A percentile compares a stretch with the other conserved stretches of the same genome.
These are phyloP conservation scores for Cynodonichthys magdalenae DNA, from an alignment of 2,797 vertebrate genomes.

Conservation along the genomic window DNA sequence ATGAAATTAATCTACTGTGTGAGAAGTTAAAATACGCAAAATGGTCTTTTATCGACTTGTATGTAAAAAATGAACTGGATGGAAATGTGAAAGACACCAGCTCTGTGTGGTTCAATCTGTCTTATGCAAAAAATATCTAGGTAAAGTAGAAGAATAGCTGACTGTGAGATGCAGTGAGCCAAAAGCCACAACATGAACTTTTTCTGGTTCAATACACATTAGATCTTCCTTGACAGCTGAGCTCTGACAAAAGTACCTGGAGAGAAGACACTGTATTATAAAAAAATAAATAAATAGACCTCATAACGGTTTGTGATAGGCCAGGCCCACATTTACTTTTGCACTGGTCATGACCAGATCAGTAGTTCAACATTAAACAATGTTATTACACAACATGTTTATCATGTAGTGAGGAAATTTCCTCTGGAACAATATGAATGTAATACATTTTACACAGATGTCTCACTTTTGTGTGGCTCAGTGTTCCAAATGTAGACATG, in stretches of 20 bases:
- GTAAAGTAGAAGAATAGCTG: slow-evolving; percentile 12
- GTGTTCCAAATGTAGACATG: too few species aligned
- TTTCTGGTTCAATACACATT: slow-evolving; percentile 12
- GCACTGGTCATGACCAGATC: too few species aligned
- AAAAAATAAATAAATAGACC: background rate
- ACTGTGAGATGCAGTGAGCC: slow-evolving; percentile 9
- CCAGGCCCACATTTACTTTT: too few species aligned
- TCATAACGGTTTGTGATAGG: too few species aligned
- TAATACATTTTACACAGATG: slow-evolving; percentile 9
- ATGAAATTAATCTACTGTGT: background rate
- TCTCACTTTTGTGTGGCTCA: background rate
- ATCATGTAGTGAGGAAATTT: too few species aligned
- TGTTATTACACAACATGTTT: too few species aligned
- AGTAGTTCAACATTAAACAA: too few species aligned
- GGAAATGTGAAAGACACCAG: slow-evolving; percentile 12
- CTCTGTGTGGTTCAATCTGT: slow-evolving; percentile 34
- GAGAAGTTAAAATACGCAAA: slow-evolving; percentile 7
- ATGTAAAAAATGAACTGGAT: slow-evolving; percentile 12
- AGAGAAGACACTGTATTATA: background rate
- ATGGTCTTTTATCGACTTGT: background rate
- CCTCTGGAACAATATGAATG: too few species aligned
- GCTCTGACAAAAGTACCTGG: background rate
- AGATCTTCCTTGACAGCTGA: background rate
- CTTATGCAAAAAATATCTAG: slow-evolving; percentile 32
- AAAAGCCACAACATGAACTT: slow-evolving; percentile 17